These are phyloP conservation scores for Brachionus rubens DNA, from an alignment of 1,140 invertebrate genomes.

Conservation along the genomic window DNA sequence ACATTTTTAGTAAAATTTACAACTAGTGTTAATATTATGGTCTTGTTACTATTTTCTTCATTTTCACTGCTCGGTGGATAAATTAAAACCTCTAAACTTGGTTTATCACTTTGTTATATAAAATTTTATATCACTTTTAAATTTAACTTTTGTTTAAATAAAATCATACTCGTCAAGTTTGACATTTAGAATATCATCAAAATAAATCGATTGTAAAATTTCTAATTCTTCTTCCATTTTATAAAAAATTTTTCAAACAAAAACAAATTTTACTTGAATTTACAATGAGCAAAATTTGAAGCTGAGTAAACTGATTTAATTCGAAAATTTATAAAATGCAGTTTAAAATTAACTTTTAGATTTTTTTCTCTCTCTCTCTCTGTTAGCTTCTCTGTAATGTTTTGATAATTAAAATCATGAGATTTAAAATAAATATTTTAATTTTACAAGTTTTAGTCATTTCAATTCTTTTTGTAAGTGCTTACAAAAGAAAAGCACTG, in stretches of 20 bases:
- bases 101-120: not conserved
- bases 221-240: conserved; percentile 43
- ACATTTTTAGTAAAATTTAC: conserved; percentile 25
- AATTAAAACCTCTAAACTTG: not conserved
- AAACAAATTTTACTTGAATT: not conserved
- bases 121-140: not conserved
- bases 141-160: not conserved
- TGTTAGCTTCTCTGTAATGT: too few species aligned
- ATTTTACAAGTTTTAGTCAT: not conserved
- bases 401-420: conserved; percentile 11
- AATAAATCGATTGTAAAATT: conserved; percentile 40
- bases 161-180: not conserved
- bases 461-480: not conserved
- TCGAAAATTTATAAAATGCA: not conserved
- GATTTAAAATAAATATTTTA: not conserved
- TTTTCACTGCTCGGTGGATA: conserved; percentile 27
- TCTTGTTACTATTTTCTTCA: conserved; percentile 26
- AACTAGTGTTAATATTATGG: not conserved
- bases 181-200: not conserved
- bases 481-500: not conserved
- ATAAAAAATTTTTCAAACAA: not conserved
- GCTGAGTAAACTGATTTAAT: not conserved
- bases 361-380: not conserved
- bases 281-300: not conserved
- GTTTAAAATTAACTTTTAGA: conserved; percentile 24